Evolutionary conservation across 2,888 invertebrate genomes (phyloP).

Genomic region (Taenaris catops): DNA sequence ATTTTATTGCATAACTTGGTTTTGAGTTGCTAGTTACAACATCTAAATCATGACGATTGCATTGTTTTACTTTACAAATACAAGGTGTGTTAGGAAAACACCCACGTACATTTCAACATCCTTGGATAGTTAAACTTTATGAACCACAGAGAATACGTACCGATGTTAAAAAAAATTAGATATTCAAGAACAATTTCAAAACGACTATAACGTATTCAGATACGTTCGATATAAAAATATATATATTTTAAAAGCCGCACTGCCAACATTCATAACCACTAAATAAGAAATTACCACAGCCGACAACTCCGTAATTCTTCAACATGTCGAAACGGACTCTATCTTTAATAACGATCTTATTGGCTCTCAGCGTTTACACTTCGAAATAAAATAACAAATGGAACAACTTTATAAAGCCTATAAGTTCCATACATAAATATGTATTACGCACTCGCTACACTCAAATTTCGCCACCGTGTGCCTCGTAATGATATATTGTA

Average conservation of each 20-base stretch:
- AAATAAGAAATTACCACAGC: conserved; percentile 18
- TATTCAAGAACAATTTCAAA: too few species aligned
- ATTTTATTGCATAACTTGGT: too few species aligned
- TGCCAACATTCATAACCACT: conserved; percentile 9
- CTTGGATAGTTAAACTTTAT: too few species aligned
- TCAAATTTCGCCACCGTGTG: conserved; percentile 79
- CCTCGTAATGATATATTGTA: conserved; percentile 80
- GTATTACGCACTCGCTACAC: conserved; percentile 69
- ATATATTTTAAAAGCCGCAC: background rate
- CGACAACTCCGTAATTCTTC: conserved; percentile 17
- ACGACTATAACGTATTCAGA: too few species aligned
- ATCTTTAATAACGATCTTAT: conserved; percentile 27
- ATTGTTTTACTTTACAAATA: too few species aligned
- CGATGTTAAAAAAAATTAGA: too few species aligned
- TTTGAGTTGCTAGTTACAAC: too few species aligned
- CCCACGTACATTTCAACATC: too few species aligned
- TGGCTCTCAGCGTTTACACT: conserved; percentile 25
- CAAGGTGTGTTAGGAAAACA: too few species aligned
- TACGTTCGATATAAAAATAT: too few species aligned
- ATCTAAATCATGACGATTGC: too few species aligned
- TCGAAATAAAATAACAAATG: conserved; percentile 30
- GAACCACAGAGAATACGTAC: too few species aligned
- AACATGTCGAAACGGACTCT: conserved; percentile 21
- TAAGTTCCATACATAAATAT: conserved; percentile 53
- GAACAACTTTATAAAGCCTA: conserved; percentile 36